Evolutionary conservation across 2,888 invertebrate genomes (phyloP).

Genomic region (Plutella xylostella): DNA sequence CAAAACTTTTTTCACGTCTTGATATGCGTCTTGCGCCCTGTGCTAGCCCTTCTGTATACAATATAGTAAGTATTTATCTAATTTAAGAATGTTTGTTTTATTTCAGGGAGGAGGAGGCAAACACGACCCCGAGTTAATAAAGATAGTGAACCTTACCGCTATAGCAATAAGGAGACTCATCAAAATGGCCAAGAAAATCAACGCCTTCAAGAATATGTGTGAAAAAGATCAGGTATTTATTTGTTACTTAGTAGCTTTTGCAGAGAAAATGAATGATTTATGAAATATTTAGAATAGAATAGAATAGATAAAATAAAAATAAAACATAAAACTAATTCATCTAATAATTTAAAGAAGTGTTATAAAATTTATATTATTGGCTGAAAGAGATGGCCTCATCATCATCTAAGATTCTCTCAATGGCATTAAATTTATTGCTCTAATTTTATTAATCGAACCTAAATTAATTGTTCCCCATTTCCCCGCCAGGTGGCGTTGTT

Average conservation of each 20-base stretch:
- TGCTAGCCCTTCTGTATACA: no score
- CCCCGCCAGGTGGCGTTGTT: conserved; percentile 69
- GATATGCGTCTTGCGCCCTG: no score
- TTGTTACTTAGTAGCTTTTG: background rate
- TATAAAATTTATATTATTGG: no score
- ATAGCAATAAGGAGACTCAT: conserved; percentile 89
- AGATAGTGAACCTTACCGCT: conserved; percentile 91
- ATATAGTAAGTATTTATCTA: background rate
- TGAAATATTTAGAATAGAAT: background rate
- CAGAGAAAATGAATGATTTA: no score
- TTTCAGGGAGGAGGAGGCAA: conserved; percentile 21
- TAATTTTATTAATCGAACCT: background rate
- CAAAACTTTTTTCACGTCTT: no score
- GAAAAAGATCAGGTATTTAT: conserved; percentile 84
- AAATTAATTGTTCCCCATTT: no score
- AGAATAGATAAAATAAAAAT: no score
- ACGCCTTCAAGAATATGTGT: conserved; percentile 92
- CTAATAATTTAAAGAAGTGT: no score
- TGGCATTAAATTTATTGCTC: background rate
- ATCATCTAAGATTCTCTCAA: background rate
- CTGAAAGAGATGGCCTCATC: background rate
- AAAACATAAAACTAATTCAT: no score
- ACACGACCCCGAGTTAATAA: conserved; percentile 79
- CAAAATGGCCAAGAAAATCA: conserved; percentile 87
- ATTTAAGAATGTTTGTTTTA: background rate